Percentiles rank a stretch among this genome's conserved stretches.
These are phyloP conservation scores for Meteorus colon DNA, from an alignment of 2,888 invertebrate species.

Conservation along the genomic window DNA sequence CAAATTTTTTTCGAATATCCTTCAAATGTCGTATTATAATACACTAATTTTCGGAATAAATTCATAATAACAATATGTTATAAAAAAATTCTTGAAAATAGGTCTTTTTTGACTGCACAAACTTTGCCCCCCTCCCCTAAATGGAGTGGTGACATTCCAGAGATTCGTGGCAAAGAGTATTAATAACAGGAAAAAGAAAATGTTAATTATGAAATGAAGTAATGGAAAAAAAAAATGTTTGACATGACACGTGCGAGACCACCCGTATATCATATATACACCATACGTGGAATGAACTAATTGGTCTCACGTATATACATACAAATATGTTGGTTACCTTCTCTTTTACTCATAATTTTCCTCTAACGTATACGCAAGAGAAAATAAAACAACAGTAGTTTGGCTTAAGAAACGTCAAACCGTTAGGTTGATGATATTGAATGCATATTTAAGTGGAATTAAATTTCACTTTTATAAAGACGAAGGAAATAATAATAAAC, in stretches of 20 bases:
- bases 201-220: constrained; percentile 43
- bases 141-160: not conserved
- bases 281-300: constrained; percentile 52
- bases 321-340: constrained; percentile 34
- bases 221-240: constrained; percentile 36
- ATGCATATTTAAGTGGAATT: too few relatives aligned
- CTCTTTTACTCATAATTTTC: constrained; percentile 31
- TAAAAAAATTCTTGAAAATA: too few relatives aligned
- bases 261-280: constrained; percentile 46
- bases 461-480: too few relatives aligned
- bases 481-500: too few relatives aligned
- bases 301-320: constrained; percentile 40
- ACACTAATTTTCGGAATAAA: too few relatives aligned
- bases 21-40: too few relatives aligned
- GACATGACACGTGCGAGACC: constrained; percentile 54
- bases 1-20: too few relatives aligned
- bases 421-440: too few relatives aligned
- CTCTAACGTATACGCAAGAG: not conserved
- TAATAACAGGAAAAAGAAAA: constrained; percentile 24
- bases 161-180: not conserved
- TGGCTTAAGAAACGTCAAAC: too few relatives aligned
- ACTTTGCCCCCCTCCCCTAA: not conserved
- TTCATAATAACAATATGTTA: too few relatives aligned
- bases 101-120: not conserved
- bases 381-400: too few relatives aligned